These are phyloP conservation scores for Nomada ruficornis DNA, from an alignment of 2,888 invertebrate genomes.

Conservation along the genomic window DNA sequence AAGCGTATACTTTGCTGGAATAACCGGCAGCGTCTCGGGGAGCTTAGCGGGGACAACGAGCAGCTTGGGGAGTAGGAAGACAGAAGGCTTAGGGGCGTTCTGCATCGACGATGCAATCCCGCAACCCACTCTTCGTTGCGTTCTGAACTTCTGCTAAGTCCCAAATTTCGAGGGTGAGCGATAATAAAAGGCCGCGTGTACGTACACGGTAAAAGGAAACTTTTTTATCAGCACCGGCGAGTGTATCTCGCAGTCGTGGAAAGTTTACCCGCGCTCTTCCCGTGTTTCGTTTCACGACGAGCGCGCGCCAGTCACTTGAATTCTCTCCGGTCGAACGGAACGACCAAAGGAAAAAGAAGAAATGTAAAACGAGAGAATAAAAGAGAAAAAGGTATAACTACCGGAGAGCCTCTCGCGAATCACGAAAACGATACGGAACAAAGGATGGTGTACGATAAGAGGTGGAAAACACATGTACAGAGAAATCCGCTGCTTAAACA, in stretches of 20 bases:
- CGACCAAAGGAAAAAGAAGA: too few species aligned
- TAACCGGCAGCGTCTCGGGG: neutral
- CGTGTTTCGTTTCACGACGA: constrained; percentile 34
- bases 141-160: constrained; percentile 34
- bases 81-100: neutral
- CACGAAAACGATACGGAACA: constrained; percentile 37
- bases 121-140: neutral
- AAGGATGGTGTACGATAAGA: constrained; percentile 4
- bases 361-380: too few species aligned
- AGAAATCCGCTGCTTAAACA: constrained; percentile 18
- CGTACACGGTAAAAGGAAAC: constrained; percentile 3
- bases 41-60: neutral
- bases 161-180: constrained; percentile 16
- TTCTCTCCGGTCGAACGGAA: constrained; percentile 3
- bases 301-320: constrained; percentile 36
- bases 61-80: neutral
- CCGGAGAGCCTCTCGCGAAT: constrained; percentile 32
- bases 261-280: neutral
- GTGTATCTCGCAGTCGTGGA: neutral
- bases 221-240: constrained; percentile 9
- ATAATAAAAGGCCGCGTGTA: constrained; percentile 1
- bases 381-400: neutral
- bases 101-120: neutral
- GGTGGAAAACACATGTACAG: too few species aligned
- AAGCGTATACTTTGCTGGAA: constrained; percentile 10